These are phyloP conservation scores for Plebejus anna DNA, from an alignment of 2,888 invertebrate genomes.

Conservation along the genomic window DNA sequence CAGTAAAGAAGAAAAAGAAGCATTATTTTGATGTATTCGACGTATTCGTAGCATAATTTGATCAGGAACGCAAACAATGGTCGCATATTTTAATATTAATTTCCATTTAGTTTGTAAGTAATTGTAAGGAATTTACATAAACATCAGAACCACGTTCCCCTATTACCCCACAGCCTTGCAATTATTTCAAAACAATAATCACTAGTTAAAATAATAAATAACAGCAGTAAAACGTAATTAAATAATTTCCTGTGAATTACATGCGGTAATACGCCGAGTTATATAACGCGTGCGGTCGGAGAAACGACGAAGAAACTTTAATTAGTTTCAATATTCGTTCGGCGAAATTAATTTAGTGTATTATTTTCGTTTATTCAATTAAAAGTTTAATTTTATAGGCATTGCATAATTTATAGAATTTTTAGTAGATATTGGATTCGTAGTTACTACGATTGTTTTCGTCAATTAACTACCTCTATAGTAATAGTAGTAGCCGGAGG, in stretches of 20 bases:
- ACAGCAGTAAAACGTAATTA: conserved; percentile 33
- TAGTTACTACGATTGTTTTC: background rate
- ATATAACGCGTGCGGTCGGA: conserved; percentile 44
- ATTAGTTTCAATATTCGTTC: conserved; percentile 66
- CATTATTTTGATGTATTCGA: background rate
- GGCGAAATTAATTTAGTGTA: conserved; percentile 51
- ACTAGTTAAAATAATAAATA: conserved; percentile 26
- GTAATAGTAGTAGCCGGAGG: background rate
- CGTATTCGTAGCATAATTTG: conserved; percentile 2
- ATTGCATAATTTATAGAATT: conserved; percentile 14
- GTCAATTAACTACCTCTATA: background rate
- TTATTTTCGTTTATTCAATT: no score
- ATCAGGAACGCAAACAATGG: conserved; percentile 17
- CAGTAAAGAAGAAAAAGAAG: background rate
- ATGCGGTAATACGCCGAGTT: conserved; percentile 39
- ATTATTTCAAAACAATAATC: conserved; percentile 22
- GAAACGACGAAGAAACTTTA: conserved; percentile 59
- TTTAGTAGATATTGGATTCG: background rate
- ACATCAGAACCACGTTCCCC: background rate
- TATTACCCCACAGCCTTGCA: background rate
- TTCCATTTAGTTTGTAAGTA: background rate
- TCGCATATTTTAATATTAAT: conserved; percentile 18
- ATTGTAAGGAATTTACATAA: conserved; percentile 17
- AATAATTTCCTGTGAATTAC: conserved; percentile 34
- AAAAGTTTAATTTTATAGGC: conserved; percentile 36